Conservation (phyloP, 2,888 invertebrate genomes). For the Neria commutata region DNA sequence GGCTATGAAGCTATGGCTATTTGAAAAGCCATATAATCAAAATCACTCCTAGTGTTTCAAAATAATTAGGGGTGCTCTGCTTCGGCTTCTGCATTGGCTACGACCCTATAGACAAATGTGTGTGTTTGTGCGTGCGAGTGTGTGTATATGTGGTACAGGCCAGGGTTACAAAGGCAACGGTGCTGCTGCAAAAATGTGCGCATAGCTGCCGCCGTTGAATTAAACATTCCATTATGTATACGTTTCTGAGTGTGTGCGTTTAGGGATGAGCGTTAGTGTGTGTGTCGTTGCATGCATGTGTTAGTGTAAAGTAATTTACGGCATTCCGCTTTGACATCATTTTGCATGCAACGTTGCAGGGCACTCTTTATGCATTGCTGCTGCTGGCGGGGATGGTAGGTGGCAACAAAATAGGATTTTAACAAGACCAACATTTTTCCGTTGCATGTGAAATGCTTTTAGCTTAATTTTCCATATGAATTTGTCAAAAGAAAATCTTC, state of each 20-base stretch:
- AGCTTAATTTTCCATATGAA: slow-evolving; percentile 6
- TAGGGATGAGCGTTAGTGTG: background rate
- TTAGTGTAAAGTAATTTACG: slow-evolving; percentile 2
- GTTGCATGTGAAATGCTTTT: background rate
- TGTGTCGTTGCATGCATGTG: background rate
- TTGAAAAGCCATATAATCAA: too few relatives aligned
- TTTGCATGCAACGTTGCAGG: slow-evolving; percentile 12
- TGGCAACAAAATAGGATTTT: too few relatives aligned
- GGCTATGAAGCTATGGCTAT: too few relatives aligned
- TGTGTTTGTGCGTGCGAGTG: too few relatives aligned
- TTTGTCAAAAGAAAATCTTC: slow-evolving; percentile 30
- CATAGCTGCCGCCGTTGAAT: slow-evolving; percentile 34
- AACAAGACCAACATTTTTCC: background rate
- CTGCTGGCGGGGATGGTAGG: background rate
- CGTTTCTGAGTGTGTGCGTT: background rate
- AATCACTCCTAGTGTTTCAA: too few relatives aligned
- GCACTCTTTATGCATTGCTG: background rate
- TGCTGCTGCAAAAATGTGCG: background rate
- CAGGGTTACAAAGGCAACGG: background rate
- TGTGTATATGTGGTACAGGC: too few relatives aligned
- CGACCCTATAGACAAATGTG: too few relatives aligned
- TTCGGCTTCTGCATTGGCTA: too few relatives aligned
- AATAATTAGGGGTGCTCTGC: too few relatives aligned
- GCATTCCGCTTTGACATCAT: slow-evolving; percentile 42
- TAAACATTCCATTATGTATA: slow-evolving; percentile 35